Evolutionary conservation across 1,140 invertebrate species (phyloP).

Genomic region (Drosophila nebulosa): DNA sequence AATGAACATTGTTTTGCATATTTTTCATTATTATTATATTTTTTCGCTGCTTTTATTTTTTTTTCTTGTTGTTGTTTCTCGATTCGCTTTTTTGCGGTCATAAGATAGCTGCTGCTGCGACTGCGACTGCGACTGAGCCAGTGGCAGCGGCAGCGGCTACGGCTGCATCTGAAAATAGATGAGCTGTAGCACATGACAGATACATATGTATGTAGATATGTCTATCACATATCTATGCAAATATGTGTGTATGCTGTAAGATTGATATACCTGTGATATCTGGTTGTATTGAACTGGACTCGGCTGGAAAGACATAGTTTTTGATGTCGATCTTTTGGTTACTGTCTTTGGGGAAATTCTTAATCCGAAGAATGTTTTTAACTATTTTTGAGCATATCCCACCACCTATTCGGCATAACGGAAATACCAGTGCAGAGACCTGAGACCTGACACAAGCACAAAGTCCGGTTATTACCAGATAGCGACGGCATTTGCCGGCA

Average conservation of each 20-base stretch:
- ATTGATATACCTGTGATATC: background rate
- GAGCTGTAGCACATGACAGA: slow-evolving; percentile 41
- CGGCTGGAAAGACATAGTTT: background rate
- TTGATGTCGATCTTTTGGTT: too few species aligned
- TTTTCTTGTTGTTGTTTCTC: slow-evolving; percentile 43
- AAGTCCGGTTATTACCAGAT: slow-evolving; percentile 48
- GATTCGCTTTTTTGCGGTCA: slow-evolving; percentile 39
- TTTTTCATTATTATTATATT: slow-evolving; percentile 28
- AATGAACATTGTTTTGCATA: slow-evolving; percentile 10
- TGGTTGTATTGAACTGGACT: background rate
- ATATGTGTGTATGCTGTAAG: too few species aligned
- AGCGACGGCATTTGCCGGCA: slow-evolving; percentile 22
- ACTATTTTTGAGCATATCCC: background rate
- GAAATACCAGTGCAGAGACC: slow-evolving; percentile 16
- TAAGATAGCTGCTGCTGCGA: slow-evolving; percentile 12
- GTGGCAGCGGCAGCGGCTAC: slow-evolving; percentile 35
- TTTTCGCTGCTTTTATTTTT: slow-evolving; percentile 8
- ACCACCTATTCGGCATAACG: background rate
- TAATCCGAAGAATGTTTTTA: background rate
- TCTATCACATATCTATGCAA: background rate
- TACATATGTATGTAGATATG: background rate
- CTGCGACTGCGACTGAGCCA: slow-evolving; percentile 40
- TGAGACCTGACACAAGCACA: slow-evolving; percentile 24
- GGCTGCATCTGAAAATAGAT: slow-evolving; percentile 67
- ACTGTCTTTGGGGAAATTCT: too few species aligned